These are phyloP conservation scores for Napeogenes inachia DNA, from an alignment of 2,888 invertebrate genomes.

Conservation along the genomic window DNA sequence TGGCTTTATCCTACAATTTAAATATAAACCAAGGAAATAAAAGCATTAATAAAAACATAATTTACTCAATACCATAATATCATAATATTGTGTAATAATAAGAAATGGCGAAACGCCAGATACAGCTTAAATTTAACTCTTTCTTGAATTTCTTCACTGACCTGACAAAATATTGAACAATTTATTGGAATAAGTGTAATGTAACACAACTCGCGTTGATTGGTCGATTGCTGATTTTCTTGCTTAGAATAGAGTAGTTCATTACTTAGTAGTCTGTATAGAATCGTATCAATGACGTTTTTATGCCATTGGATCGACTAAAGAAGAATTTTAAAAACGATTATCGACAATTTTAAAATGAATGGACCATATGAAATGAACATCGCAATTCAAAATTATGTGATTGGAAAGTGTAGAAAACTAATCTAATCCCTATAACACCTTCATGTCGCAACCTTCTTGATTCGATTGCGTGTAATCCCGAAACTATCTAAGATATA, in stretches of 20 bases:
- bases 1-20: neutral
- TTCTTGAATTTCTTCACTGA: neutral
- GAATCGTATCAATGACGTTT: too few species aligned
- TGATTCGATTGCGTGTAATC: neutral
- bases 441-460: neutral
- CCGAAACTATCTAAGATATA: constrained; percentile 22
- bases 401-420: neutral
- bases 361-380: too few species aligned
- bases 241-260: too few species aligned
- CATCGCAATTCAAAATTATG: too few species aligned
- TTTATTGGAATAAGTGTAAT: neutral
- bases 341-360: too few species aligned
- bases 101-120: neutral
- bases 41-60: constrained; percentile 9
- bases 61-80: constrained; percentile 1
- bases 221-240: too few species aligned
- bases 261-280: too few species aligned
- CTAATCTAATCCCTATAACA: neutral
- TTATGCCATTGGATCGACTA: too few species aligned
- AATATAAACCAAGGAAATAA: constrained; percentile 12
- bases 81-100: neutral
- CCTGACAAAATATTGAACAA: neutral
- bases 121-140: neutral
- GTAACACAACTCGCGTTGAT: too few species aligned
- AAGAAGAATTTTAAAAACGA: too few species aligned